Evolutionary conservation across 2,888 invertebrate genomes (phyloP), one percentile per base, ranked within the genome.

Genomic region (Drosophila prolongata): DNA sequence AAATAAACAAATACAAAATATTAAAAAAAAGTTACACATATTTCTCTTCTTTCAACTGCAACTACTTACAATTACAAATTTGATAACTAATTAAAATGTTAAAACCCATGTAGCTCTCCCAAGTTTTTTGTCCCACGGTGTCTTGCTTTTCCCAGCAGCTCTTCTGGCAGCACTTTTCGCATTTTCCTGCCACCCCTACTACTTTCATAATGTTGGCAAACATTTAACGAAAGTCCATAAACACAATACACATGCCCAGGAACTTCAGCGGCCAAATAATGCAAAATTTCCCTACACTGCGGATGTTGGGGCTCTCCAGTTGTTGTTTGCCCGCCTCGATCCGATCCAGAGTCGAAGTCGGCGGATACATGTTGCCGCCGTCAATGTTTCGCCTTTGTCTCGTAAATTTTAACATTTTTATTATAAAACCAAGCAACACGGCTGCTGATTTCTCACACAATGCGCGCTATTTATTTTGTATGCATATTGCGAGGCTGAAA

Each of bases 331-430:
- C 50, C 58, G 40, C 11, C 10, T 11, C 38, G 24, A 53, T 37
- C 14, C 53, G 52, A 52, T 38, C 24, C 14, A 6, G n/a, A 34
- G 38, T 44, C 35, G 47, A 19, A 43, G 43, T 59, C 37, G 47
- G 24, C 53, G 66, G 74, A 82, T 79, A 82, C 87, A 86, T 78
- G 84, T 84, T 77, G 79, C 65, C 59, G 73, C 62, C 79, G 82
- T 82, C 82, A 87, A 71, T 79, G 73, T 84, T 84, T 70, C 77
- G 82, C 82, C 81, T 82, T 82, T 87, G 82, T 81, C 85, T 87
- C 87, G 77, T 81, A 87, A 79, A 84, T 82, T 76, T 79, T 40
- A 79, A 87, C 82, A 84, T 77, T 87, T 81, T 84, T 84, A 87
- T 84, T 84, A 82, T 77, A 76, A 77, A 77, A 61, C 14, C 42